Base-by-base conservation (phyloP, 2,113 vertebrate genomes). In the Tapirus terrestris region DNA sequence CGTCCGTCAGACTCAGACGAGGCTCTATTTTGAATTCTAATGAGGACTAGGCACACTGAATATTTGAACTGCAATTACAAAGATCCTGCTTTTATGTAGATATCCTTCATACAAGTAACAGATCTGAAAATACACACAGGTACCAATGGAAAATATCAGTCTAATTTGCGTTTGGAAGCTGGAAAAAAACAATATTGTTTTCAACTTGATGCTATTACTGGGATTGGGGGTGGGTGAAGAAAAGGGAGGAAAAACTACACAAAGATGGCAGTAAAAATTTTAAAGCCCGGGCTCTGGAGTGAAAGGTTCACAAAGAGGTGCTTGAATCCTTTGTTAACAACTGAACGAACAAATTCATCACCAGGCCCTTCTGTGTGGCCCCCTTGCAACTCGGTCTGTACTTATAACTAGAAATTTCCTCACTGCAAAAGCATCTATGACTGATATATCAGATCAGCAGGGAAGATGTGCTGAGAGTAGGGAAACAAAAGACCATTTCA, bases 271-370 rank as follows among this genome's bases (percentile, higher is more conserved):
- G 79, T 5, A 68, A 92, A 94, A 95, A 92, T 67, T 87, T 90
- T 95, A 79, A 93, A 97, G 96, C 70, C n/a, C 1, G 0, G 86
- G 92, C 89, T 95, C 58, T 45, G 1, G 5, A 97, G 94, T 48
- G 94, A 97, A 95, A 97, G 94, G 95, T 76, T 91, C 90, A 98
- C 97, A 98, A 97, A 97, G 98, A 93, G 86, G 94, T 84, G 70
- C 92, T 76, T 84, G 97, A 87, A 87, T 75, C 75, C 87, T 98
- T 97, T 98, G 96, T 97, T 84, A 97, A 93, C 90, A 94, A 94
- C 79, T 25, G 83, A 97, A 93, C 92, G 95, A 97, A 98, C 89
- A 98, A 96, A 96, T 97, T 95, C 97, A 97, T 95, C 96, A 85
- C 61, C 48, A 31, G 85, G 79, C 53, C 87, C 70, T 91, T 80